Evolutionary conservation across 2,113 vertebrate species (phyloP).

Genomic region (Isurus oxyrinchus): DNA sequence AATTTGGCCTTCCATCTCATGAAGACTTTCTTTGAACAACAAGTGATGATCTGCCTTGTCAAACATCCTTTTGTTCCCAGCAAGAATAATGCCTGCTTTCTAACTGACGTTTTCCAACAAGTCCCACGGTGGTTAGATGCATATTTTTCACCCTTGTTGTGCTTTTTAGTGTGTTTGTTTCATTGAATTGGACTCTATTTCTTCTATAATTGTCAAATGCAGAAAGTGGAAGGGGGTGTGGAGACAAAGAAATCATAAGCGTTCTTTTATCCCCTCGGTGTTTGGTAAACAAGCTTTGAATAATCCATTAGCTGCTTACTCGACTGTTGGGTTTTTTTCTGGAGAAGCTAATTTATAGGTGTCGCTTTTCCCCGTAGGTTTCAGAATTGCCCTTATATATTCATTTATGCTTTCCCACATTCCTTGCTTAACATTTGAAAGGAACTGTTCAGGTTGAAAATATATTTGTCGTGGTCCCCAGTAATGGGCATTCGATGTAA

Average conservation of each 20-base stretch:
- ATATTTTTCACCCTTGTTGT: neutral
- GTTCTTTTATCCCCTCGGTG: neutral
- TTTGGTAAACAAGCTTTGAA: neutral
- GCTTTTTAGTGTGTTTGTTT: neutral
- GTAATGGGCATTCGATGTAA: neutral
- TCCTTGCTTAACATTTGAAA: constrained; percentile 8
- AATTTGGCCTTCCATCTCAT: neutral
- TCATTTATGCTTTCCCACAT: neutral
- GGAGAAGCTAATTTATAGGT: constrained; percentile 14
- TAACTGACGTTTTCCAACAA: neutral
- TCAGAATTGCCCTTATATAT: neutral
- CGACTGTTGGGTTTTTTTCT: neutral
- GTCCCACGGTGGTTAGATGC: too few species aligned
- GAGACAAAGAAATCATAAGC: neutral
- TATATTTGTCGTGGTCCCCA: neutral
- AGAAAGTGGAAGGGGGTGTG: neutral
- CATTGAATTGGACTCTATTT: neutral
- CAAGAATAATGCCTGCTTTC: neutral
- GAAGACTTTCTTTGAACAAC: neutral
- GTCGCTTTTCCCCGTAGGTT: neutral
- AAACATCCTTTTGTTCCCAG: neutral
- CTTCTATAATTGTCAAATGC: neutral
- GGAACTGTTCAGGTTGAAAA: neutral
- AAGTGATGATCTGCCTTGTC: neutral
- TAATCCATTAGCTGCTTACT: constrained; percentile 12